Conservation (phyloP, 2,888 invertebrate species). For the Odontocerum albicorne region DNA sequence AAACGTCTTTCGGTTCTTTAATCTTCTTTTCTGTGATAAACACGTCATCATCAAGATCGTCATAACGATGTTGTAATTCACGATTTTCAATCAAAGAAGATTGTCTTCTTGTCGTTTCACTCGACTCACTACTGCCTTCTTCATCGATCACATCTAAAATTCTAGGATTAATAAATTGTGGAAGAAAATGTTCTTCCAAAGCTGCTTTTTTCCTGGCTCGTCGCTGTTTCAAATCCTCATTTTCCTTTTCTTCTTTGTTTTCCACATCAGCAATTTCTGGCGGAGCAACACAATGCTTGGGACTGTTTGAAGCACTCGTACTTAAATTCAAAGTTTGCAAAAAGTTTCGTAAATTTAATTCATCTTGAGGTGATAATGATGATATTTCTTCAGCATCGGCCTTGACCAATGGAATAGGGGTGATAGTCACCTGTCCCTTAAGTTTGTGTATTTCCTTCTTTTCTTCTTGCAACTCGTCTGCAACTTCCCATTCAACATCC, state of each 20-base stretch:
- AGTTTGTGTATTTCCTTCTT: constrained; percentile 24
- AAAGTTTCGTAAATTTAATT: constrained; percentile 57
- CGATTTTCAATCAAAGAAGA: constrained; percentile 54
- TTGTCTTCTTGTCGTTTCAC: constrained; percentile 59
- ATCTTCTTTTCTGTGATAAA: constrained; percentile 47
- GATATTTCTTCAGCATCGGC: constrained; percentile 11
- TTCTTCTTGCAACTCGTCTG: constrained; percentile 47
- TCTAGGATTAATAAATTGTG: constrained; percentile 62
- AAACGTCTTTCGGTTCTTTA: constrained; percentile 34
- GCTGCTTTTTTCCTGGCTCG: constrained; percentile 58
- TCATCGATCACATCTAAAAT: constrained; percentile 78
- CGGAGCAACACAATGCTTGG: constrained; percentile 1
- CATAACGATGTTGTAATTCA: constrained; percentile 45
- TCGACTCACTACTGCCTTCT: constrained; percentile 69
- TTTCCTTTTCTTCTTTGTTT: constrained; percentile 48
- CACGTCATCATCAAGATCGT: constrained; percentile 56
- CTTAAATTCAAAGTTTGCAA: constrained; percentile 57
- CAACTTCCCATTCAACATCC: constrained; percentile 62
- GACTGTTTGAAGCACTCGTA: constrained; percentile 1
- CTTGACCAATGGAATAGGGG: constrained; percentile 5
- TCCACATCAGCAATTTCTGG: constrained; percentile 19
- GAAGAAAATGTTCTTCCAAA: constrained; percentile 59
- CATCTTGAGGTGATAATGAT: constrained; percentile 59
- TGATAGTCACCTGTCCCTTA: constrained; percentile 17
- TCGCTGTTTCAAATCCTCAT: constrained; percentile 44